Evolutionary conservation across 1,140 invertebrate genomes (phyloP).

Genomic region (Archegozetes longisetosus): DNA sequence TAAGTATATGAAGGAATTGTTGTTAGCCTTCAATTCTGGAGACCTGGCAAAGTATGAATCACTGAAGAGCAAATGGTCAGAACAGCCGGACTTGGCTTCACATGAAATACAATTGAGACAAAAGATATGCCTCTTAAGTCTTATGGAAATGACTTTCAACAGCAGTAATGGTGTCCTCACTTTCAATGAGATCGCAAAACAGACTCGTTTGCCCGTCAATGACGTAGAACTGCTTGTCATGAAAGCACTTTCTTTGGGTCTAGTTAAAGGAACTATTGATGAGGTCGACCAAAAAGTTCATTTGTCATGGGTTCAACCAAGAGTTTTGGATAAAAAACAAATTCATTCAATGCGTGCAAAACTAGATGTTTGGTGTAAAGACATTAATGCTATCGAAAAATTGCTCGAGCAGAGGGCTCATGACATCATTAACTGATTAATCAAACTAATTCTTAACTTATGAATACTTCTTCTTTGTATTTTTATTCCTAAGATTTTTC

Average conservation of each 20-base stretch:
- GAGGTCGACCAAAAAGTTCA: slow-evolving; percentile 66
- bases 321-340: slow-evolving; percentile 59
- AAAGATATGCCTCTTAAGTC: slow-evolving; percentile 83
- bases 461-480: too few relatives aligned
- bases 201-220: slow-evolving; percentile 56
- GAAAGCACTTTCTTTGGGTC: slow-evolving; percentile 88
- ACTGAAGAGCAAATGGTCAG: slow-evolving; percentile 58
- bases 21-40: slow-evolving; percentile 83
- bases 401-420: slow-evolving; percentile 60
- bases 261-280: slow-evolving; percentile 88
- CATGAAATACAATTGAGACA: slow-evolving; percentile 67
- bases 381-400: slow-evolving; percentile 61
- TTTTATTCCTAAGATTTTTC: too few relatives aligned
- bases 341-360: slow-evolving; percentile 47
- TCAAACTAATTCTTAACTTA: too few relatives aligned
- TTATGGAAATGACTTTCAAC: slow-evolving; percentile 81
- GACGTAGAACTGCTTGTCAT: slow-evolving; percentile 86
- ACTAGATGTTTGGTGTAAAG: slow-evolving; percentile 60
- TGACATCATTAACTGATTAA: slow-evolving; percentile 39
- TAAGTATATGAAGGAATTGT: slow-evolving; percentile 70
- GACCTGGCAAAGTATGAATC: slow-evolving; percentile 70
- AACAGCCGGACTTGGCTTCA: slow-evolving; percentile 66
- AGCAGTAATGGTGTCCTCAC: slow-evolving; percentile 54
- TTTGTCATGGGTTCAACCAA: slow-evolving; percentile 80
- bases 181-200: slow-evolving; percentile 75